A percentile compares a stretch with the other conserved stretches of the same genome.
These are phyloP conservation scores for Timandra comae DNA, from an alignment of 2,888 invertebrate species.

Conservation along the genomic window DNA sequence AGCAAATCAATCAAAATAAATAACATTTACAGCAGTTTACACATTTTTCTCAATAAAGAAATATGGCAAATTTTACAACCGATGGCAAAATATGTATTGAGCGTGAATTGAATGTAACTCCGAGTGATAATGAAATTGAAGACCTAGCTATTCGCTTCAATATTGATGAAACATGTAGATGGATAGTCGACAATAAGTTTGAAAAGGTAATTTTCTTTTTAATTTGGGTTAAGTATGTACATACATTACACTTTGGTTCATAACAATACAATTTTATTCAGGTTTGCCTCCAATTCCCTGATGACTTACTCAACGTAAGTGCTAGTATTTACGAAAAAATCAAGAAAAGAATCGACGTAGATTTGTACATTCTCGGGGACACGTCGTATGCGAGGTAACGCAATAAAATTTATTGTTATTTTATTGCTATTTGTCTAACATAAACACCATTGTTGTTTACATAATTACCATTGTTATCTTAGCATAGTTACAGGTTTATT, in stretches of 20 bases:
- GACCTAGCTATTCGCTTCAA: conserved; percentile 74
- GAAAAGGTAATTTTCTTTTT: conserved; percentile 70
- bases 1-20: too few species aligned
- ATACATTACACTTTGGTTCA: too few species aligned
- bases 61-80: conserved; percentile 70
- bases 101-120: conserved; percentile 50
- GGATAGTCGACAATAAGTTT: conserved; percentile 82
- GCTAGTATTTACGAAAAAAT: conserved; percentile 79
- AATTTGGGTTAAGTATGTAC: too few species aligned
- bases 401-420: too few species aligned
- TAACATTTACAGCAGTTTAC: too few species aligned
- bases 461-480: too few species aligned
- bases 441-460: too few species aligned
- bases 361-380: conserved; percentile 90
- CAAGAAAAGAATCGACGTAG: conserved; percentile 55
- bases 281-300: conserved; percentile 96
- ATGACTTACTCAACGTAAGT: conserved; percentile 83
- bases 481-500: too few species aligned
- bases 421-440: too few species aligned
- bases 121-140: conserved; percentile 27
- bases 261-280: too few species aligned
- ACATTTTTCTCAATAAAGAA: too few species aligned
- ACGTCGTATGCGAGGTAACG: conserved; percentile 91
- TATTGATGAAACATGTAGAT: conserved; percentile 77
- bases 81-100: conserved; percentile 73